These are phyloP conservation scores for Sesia bembeciformis DNA, from an alignment of 2,888 invertebrate species.

Conservation along the genomic window DNA sequence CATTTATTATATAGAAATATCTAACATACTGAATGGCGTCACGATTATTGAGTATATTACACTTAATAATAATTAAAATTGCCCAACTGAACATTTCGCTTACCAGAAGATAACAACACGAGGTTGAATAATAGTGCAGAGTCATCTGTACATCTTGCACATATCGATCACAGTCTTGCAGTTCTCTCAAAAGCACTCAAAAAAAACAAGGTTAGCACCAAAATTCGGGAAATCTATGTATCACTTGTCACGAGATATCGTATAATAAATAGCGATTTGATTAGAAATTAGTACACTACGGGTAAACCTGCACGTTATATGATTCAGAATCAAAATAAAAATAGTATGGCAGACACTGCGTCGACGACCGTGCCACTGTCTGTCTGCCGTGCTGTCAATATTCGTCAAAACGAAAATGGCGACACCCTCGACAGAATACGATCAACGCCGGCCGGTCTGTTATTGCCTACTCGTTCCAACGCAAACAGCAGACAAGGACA, in stretches of 20 bases:
- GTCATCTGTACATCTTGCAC: constrained; percentile 74
- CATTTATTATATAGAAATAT: constrained; percentile 16
- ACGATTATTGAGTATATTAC: constrained; percentile 15
- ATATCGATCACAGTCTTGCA: constrained; percentile 73
- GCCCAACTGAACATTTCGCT: constrained; percentile 22
- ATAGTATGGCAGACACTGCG: constrained; percentile 67
- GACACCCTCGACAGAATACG: constrained; percentile 77
- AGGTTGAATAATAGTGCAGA: constrained; percentile 43
- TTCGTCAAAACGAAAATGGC: constrained; percentile 84
- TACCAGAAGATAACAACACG: constrained; percentile 55
- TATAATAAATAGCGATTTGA: constrained; percentile 40
- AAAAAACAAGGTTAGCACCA: constrained; percentile 70
- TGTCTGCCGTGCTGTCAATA: constrained; percentile 79
- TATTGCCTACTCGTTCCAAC: constrained; percentile 31
- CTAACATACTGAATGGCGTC: constrained; percentile 16
- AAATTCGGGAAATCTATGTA: constrained; percentile 43
- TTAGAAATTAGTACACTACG: constrained; percentile 32
- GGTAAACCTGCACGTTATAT: constrained; percentile 46
- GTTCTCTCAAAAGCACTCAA: constrained; percentile 68
- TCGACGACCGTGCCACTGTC: constrained; percentile 70
- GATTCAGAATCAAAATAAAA: constrained; percentile 72
- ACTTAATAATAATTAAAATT: constrained; percentile 11
- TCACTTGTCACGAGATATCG: constrained; percentile 42
- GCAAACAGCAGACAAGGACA: constrained; percentile 30
- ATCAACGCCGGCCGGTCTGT: constrained; percentile 58